Evolutionary conservation across 1,140 invertebrate genomes (phyloP).

Genomic region (Drosophila elegans): DNA sequence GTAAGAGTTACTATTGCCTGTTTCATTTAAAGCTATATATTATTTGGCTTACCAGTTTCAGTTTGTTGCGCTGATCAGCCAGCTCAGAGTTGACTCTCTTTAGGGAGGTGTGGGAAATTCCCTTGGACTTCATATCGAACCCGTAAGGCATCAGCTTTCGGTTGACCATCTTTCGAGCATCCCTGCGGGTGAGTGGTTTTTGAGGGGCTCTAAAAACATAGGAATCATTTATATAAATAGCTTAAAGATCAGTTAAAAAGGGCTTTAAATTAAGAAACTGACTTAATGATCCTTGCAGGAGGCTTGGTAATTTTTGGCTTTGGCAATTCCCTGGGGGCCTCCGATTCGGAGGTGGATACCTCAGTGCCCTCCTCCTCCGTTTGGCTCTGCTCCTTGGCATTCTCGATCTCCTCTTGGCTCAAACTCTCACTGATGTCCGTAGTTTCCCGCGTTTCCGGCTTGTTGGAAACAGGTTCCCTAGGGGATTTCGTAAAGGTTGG

Average conservation of each 20-base stretch:
- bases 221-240: background rate
- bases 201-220: constrained; percentile 7
- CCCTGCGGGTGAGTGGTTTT: constrained; percentile 56
- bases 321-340: constrained; percentile 16
- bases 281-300: constrained; percentile 26
- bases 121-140: constrained; percentile 54
- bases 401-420: constrained; percentile 44
- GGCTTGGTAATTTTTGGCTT: constrained; percentile 19
- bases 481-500: constrained; percentile 44
- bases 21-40: too few species aligned
- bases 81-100: constrained; percentile 58
- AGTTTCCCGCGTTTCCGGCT: constrained; percentile 35
- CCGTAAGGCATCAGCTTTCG: constrained; percentile 49
- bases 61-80: constrained; percentile 54
- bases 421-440: constrained; percentile 72
- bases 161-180: constrained; percentile 62
- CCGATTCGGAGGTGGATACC: constrained; percentile 38
- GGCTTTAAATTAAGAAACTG: background rate
- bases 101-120: constrained; percentile 41
- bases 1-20: background rate
- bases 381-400: constrained; percentile 18
- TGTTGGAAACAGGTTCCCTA: constrained; percentile 1
- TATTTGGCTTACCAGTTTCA: constrained; percentile 57
- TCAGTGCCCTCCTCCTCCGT: constrained; percentile 48
- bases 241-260: too few species aligned